Conservation (phyloP, 2,797 vertebrate genomes). For the Aldrovandia affinis region DNA sequence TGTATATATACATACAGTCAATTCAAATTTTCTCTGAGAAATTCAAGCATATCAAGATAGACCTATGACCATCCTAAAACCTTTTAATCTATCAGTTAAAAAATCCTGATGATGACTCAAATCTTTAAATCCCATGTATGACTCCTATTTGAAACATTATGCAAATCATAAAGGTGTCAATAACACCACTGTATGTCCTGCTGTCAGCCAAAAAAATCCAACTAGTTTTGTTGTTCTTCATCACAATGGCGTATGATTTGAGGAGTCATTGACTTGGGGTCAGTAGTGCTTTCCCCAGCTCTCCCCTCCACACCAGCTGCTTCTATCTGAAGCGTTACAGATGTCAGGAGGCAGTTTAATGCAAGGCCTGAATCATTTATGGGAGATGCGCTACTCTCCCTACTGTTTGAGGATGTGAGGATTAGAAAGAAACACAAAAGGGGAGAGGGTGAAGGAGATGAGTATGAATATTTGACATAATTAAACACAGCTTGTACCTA, state of each 20-base stretch:
- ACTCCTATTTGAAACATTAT: too few species aligned
- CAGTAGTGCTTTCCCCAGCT: constrained; percentile 22
- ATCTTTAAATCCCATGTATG: too few species aligned
- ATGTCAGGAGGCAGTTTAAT: constrained; percentile 76
- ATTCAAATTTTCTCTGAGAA: too few species aligned
- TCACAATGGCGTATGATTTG: constrained; percentile 13
- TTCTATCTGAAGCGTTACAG: constrained; percentile 68
- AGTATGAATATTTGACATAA: neutral
- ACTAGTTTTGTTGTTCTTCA: neutral
- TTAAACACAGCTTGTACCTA: neutral
- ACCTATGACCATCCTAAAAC: too few species aligned
- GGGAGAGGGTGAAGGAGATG: constrained; percentile 21
- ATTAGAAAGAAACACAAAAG: constrained; percentile 46
- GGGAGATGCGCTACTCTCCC: constrained; percentile 49
- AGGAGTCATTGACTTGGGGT: constrained; percentile 12
- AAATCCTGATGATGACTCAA: too few species aligned
- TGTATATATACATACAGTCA: too few species aligned
- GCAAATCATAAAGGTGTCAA: too few species aligned
- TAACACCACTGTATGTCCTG: too few species aligned
- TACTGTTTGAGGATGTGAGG: constrained; percentile 35
- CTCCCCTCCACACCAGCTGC: constrained; percentile 9
- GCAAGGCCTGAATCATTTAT: constrained; percentile 71
- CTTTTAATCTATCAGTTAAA: too few species aligned
- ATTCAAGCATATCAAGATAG: too few species aligned
- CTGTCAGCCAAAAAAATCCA: neutral